Evolutionary conservation across 2,888 invertebrate genomes (phyloP).

Genomic region (Acutogordius australiensis): DNA sequence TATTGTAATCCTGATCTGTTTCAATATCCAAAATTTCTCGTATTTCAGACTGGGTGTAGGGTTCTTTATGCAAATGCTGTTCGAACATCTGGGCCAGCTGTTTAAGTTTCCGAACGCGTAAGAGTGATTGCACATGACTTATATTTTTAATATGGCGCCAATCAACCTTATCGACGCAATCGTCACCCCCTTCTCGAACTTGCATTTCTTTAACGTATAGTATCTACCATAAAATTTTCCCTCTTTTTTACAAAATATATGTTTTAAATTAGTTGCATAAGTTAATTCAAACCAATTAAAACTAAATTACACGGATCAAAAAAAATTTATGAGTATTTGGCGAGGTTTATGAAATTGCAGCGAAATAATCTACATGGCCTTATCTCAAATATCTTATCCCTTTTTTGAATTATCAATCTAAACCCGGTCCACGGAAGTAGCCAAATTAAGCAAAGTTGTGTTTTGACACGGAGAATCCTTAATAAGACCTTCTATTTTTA

Average conservation of each 20-base stretch:
- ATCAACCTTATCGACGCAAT: constrained; percentile 27
- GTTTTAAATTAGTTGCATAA: not conserved
- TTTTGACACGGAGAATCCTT: no score
- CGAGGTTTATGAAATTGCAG: no score
- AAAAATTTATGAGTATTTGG: no score
- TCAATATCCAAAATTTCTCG: constrained; percentile 22
- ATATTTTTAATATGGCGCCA: constrained; percentile 39
- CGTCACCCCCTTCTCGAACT: no score
- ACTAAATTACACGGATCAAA: not conserved
- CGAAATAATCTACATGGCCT: no score
- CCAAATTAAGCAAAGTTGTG: no score
- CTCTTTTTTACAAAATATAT: not conserved
- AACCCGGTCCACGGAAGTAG: no score
- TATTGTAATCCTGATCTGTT: constrained; percentile 33
- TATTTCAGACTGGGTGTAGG: constrained; percentile 41
- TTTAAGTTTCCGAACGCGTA: constrained; percentile 32
- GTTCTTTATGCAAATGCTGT: constrained; percentile 33
- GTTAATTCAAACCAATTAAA: not conserved
- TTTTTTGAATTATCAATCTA: no score
- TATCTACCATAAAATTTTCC: no score
- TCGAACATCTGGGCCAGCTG: constrained; percentile 41
- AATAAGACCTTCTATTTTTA: no score
- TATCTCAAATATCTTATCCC: no score
- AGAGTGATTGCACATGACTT: constrained; percentile 40
- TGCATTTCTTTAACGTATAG: no score